Base-by-base conservation (phyloP, 2,113 vertebrate genomes). In the Zeus faber region DNA sequence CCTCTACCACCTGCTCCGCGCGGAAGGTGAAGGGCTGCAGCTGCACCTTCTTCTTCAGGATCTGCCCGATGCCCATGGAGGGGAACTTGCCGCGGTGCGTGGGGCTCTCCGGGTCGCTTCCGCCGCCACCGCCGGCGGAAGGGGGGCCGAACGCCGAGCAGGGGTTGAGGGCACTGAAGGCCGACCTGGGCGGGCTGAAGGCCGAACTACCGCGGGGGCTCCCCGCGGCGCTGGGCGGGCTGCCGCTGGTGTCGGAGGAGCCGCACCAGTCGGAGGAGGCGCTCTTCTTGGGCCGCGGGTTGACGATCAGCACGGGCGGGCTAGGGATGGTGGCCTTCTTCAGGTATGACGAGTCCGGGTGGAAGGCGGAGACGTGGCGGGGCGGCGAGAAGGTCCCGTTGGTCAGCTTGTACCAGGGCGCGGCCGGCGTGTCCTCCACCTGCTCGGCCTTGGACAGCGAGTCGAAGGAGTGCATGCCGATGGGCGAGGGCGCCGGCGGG, bases 241-340 rank as follows among this genome's bases (percentile, higher is more conserved):
- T 85, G 6, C 84, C 77, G 20, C 85, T 82, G 22, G 85, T 74
- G 70, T 87, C 80, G 0, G 83, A 84, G 0, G 81, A 82, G 1
- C 82, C 81, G 3, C 80, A 64, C 71, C 80, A 84, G 26, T 89
- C 87, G 2, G 81, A 79, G 0, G 83, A 82, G 20, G 59, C 35
- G 58, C 67, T 80, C 68, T 87, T 90, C 67, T 86, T 91, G 31
- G 84, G 87, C 70, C 84, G 85, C 1, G 88, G 87, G 68, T 85
- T 82, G 20, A 76, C 76, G 7, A 83, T 79, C 17, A 87, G 76
- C 11, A 88, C 82, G 0, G 89, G 90, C 0, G 86, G 87, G 53
- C 79, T 89, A 43, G 89, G 89, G 53, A 91, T 88, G 0, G 84
- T 88, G 45, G 88, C 89, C 58, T 91, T 91, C 60, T 90, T 91